Evolutionary conservation across 2,888 invertebrate species (phyloP), one percentile per base, ranked within the genome.

Genomic region (Heteromurus nitidus): DNA sequence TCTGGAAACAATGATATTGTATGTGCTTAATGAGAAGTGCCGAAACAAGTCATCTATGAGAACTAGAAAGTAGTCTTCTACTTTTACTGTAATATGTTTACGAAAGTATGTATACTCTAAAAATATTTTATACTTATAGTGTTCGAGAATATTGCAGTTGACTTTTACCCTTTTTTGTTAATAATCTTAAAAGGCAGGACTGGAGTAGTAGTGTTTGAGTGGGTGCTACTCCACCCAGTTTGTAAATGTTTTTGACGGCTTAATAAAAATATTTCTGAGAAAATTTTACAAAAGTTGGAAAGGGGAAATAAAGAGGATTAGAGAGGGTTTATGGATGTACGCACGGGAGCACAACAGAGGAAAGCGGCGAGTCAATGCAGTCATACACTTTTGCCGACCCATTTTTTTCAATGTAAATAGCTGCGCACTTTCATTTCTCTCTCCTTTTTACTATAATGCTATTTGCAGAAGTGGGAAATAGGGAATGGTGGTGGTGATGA

Each of bases 191-290:
- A 55, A 55, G 7, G 55, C n/a, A n/a, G n/a, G n/a, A n/a, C n/a
- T n/a, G n/a, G n/a, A n/a, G n/a, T n/a, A n/a, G 55, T 13, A 26
- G 20, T 50, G 55, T 20, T 7, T 22, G 55, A 9, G 13, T 36
- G 47, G 55, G 55, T n/a, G 47, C 47, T 55, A n/a, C 55, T 55
- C 55, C 55, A 55, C 55, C 55, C 55, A 55, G 55, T 55, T 55
- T 55, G 55, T 55, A 55, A 55, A 55, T 55, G 55, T 55, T 55
- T 55, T 55, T 55, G 55, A 55, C 55, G 55, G 55, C 55, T 55
- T 55, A 24, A 55, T 55, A 55, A 55, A 55, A 55, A 55, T 55
- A 55, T 55, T 55, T 55, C 47, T 47, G 47, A 16, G 47, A 13
- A 47, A 47, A 47, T 47, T 47, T 13, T 47, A 47, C 47, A 47